Conservation (phyloP, 2,888 invertebrate species). For the Apeira syringaria region DNA sequence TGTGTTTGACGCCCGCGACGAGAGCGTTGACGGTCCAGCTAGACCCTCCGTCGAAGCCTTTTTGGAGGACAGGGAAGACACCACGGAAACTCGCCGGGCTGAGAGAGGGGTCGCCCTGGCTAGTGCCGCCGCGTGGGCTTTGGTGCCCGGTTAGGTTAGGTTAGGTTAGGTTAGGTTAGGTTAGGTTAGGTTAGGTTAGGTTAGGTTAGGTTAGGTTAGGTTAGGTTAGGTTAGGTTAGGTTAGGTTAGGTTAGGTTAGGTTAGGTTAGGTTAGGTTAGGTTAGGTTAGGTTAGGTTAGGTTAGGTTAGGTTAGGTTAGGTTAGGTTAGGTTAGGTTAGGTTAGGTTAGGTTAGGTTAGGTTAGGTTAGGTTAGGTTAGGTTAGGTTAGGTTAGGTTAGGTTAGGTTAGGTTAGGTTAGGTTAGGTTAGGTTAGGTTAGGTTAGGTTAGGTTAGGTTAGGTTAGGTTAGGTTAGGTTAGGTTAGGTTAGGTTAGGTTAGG, state of each 20-base stretch:
- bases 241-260: slow-evolving; percentile 17
- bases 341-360: slow-evolving; percentile 8
- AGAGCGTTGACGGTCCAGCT: too few relatives aligned
- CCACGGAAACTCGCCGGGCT: too few relatives aligned
- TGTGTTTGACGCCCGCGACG: too few relatives aligned
- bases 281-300: slow-evolving; percentile 7
- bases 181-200: slow-evolving; percentile 19
- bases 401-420: slow-evolving; percentile 8
- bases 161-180: slow-evolving; percentile 11
- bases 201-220: slow-evolving; percentile 18
- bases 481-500: slow-evolving; percentile 8
- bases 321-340: slow-evolving; percentile 8
- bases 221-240: slow-evolving; percentile 19
- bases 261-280: slow-evolving; percentile 17
- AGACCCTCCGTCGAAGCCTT: too few relatives aligned
- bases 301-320: slow-evolving; percentile 7
- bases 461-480: slow-evolving; percentile 8
- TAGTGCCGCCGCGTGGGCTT: too few relatives aligned
- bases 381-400: slow-evolving; percentile 8
- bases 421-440: slow-evolving; percentile 8
- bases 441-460: slow-evolving; percentile 8
- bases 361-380: slow-evolving; percentile 8
- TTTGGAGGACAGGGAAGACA: too few relatives aligned
- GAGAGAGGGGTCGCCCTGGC: too few relatives aligned
- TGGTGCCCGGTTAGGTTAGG: slow-evolving; percentile 20